Evolutionary conservation across 2,797 vertebrate genomes (phyloP).

Genomic region (Xiphorhynchus erythropygius): DNA sequence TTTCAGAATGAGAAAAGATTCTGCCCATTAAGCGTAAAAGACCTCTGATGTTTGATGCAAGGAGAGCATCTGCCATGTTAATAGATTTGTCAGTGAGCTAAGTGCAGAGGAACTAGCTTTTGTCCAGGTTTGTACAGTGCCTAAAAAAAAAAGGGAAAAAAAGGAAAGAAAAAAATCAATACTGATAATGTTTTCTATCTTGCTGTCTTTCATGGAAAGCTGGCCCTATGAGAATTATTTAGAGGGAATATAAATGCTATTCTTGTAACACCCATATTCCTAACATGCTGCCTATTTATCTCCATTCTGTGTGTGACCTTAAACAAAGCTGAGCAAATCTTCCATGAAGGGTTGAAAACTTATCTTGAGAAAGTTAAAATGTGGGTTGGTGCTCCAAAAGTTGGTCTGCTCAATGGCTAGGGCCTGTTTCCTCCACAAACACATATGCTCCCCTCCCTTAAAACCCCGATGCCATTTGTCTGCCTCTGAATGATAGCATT

Average conservation of each 20-base stretch:
- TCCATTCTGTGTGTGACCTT: neutral
- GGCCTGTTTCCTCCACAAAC: neutral
- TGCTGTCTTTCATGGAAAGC: neutral
- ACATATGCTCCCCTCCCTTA: neutral
- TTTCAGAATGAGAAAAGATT: conserved; percentile 10
- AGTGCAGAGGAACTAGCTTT: neutral
- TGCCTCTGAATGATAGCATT: neutral
- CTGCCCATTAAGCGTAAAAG: neutral
- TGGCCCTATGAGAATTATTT: neutral
- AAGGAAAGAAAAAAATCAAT: neutral
- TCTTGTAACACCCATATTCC: neutral
- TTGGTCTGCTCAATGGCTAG: neutral
- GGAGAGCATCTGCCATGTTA: neutral
- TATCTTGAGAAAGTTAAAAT: neutral
- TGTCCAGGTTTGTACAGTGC: neutral
- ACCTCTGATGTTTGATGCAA: conserved; percentile 1
- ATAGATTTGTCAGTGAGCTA: neutral
- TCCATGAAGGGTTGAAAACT: neutral
- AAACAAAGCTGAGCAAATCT: neutral
- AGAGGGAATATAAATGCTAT: neutral
- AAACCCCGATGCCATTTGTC: neutral
- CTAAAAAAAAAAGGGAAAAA: neutral
- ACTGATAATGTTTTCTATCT: neutral
- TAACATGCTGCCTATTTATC: neutral
- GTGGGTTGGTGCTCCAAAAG: accelerated